phyloP scores from a whole-genome alignment of 2,797 vertebrate species.

The Tauraco hartlaubi region DNA sequence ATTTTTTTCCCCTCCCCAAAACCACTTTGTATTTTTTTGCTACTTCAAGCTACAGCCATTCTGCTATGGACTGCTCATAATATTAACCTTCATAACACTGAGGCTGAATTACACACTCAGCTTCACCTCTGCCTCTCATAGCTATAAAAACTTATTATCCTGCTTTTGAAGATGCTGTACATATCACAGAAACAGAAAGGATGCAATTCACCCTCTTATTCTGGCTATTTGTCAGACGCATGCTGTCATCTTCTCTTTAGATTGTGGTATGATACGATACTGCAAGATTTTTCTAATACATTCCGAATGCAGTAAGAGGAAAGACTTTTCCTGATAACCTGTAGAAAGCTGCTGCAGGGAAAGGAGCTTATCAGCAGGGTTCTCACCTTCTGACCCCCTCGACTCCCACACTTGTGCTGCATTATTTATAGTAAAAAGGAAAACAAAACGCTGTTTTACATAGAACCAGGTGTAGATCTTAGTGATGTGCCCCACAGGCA shows the following conservation, averaged over 20 bases:
- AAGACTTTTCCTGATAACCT: not conserved
- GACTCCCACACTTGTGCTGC: not conserved
- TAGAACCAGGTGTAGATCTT: not conserved
- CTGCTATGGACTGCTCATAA: not conserved
- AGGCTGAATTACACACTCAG: not conserved
- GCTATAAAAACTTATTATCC: not conserved
- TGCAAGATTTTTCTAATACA: not conserved
- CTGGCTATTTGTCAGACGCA: not conserved
- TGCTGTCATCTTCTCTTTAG: not conserved
- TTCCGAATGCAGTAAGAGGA: not conserved
- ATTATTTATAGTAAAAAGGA: not conserved
- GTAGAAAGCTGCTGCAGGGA: not conserved
- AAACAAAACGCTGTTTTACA: not conserved
- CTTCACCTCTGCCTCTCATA: not conserved
- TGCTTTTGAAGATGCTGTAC: not conserved
- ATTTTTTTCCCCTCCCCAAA: not conserved
- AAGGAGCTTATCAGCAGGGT: not conserved
- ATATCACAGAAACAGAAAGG: not conserved
- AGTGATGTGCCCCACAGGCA: not conserved
- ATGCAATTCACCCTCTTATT: not conserved
- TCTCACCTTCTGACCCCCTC: not conserved
- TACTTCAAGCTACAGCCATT: not conserved
- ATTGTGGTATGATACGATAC: not conserved
- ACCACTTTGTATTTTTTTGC: not conserved
- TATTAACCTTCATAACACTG: not conserved